Conservation (phyloP, 2,113 vertebrate genomes). For the Dipodomys stephensi region DNA sequence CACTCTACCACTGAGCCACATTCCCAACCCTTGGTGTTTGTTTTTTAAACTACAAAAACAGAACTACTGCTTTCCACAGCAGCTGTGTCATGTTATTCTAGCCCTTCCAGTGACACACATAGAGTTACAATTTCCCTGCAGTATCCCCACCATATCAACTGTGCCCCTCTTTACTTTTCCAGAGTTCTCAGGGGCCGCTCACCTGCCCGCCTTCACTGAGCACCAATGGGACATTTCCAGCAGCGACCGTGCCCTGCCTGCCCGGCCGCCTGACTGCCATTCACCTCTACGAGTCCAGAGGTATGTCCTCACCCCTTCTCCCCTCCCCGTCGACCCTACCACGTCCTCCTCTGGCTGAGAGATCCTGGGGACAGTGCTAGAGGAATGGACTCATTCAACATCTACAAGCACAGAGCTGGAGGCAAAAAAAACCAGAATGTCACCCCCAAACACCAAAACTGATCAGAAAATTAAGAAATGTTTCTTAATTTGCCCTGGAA, state of each 20-base stretch:
- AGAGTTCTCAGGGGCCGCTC: conserved; percentile 83
- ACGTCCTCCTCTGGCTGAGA: too few species aligned
- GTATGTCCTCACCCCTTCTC: conserved; percentile 71
- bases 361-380: neutral
- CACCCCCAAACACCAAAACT: neutral
- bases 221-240: conserved; percentile 79
- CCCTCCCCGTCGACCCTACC: too few species aligned
- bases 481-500: accelerated
- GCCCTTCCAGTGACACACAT: neutral
- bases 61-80: neutral
- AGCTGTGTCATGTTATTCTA: neutral
- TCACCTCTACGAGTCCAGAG: conserved; percentile 67
- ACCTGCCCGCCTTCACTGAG: conserved; percentile 76
- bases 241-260: neutral
- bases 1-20: too few species aligned
- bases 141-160: neutral
- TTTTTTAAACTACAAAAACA: neutral
- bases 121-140: neutral
- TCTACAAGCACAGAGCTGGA: neutral
- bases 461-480: neutral
- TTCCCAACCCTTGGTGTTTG: neutral
- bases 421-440: neutral
- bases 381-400: neutral
- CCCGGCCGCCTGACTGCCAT: conserved; percentile 64
- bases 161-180: conserved; percentile 44